A percentile compares a stretch with the other conserved stretches of the same genome.
Conservation (phyloP, 2,888 invertebrate species). For the Prosopocoilus inquinatus region DNA sequence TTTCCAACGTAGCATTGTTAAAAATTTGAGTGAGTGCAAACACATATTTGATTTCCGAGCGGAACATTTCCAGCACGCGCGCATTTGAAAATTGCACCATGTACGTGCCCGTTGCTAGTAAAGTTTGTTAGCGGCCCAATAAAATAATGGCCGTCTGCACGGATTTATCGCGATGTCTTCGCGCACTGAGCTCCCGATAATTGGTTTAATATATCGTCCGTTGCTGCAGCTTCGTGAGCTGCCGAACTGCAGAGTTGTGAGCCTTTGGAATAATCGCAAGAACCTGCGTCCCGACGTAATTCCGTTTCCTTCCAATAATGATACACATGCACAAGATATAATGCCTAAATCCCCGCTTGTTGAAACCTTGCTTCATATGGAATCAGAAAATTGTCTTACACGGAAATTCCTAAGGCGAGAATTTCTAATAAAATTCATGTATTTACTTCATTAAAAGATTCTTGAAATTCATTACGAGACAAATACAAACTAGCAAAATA, state of each 20-base stretch:
- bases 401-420: too few species aligned
- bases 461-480: too few species aligned
- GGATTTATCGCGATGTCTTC: slow-evolving; percentile 46
- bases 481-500: too few species aligned
- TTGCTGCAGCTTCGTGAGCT: slow-evolving; percentile 33
- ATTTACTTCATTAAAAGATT: too few species aligned
- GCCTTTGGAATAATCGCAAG: slow-evolving; percentile 8
- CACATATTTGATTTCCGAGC: too few species aligned
- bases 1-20: too few species aligned
- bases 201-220: slow-evolving; percentile 48
- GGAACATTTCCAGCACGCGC: too few species aligned
- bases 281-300: slow-evolving; percentile 4
- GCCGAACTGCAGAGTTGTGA: slow-evolving; percentile 3
- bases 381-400: not conserved
- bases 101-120: slow-evolving; percentile 35
- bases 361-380: not conserved
- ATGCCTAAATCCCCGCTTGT: slow-evolving; percentile 1
- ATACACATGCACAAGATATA: slow-evolving; percentile 7
- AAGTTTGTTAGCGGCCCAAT: slow-evolving; percentile 41
- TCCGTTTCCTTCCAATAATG: slow-evolving; percentile 12
- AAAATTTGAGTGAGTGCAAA: too few species aligned
- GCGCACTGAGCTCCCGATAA: slow-evolving; percentile 40
- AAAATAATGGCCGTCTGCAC: slow-evolving; percentile 46
- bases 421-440: too few species aligned
- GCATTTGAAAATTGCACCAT: too few species aligned